phyloP scores from a whole-genome alignment of 2,113 vertebrate species.

The Rhizomys pruinosus region DNA sequence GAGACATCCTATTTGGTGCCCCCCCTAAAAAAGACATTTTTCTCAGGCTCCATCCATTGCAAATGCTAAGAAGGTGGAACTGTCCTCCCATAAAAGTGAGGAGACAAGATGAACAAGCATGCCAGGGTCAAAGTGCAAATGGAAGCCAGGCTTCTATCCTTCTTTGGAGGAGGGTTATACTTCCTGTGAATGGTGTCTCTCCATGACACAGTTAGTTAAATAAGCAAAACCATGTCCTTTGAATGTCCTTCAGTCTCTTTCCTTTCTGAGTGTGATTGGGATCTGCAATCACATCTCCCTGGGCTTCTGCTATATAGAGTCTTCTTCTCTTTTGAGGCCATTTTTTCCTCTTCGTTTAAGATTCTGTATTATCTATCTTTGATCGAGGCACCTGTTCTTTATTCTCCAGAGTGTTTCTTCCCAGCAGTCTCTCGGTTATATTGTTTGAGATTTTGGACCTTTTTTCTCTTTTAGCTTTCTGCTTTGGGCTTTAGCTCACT shows the following conservation, averaged over 20 bases:
- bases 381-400: slow-evolving; percentile 61
- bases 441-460: slow-evolving; percentile 54
- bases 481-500: slow-evolving; percentile 52
- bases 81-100: not conserved
- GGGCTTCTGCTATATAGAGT: not conserved
- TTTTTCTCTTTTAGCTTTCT: slow-evolving; percentile 53
- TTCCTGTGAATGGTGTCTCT: not conserved
- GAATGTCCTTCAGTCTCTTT: not conserved
- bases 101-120: not conserved
- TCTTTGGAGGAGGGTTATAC: not conserved
- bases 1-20: fast-evolving
- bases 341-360: slow-evolving; percentile 54
- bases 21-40: no score
- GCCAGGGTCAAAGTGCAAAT: not conserved
- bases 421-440: slow-evolving; percentile 58
- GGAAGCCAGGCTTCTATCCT: not conserved
- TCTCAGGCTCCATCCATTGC: not conserved
- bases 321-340: slow-evolving; percentile 54
- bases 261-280: not conserved
- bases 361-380: slow-evolving; percentile 69
- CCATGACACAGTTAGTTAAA: not conserved
- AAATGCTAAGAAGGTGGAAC: not conserved
- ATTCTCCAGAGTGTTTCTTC: slow-evolving; percentile 67
- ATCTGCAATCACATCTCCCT: slow-evolving; percentile 11
- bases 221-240: not conserved